phyloP scores from a whole-genome alignment of 2,113 vertebrate genomes.

The Rhinolophus sinicus region DNA sequence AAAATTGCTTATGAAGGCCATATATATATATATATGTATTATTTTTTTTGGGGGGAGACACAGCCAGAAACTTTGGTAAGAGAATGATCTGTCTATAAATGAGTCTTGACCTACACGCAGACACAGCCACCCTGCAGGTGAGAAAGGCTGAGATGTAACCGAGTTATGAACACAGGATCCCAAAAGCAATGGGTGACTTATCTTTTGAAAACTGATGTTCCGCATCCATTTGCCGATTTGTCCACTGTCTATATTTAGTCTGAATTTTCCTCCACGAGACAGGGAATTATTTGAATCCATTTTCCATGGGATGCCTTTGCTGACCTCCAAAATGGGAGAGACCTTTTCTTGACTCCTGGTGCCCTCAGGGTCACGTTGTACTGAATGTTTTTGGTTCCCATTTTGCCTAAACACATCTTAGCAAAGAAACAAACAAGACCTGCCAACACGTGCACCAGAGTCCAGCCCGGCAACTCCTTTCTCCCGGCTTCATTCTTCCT shows the following conservation, averaged over 20 bases:
- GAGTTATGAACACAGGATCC: rapidly evolving
- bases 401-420: background rate
- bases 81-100: rapidly evolving
- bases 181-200: rapidly evolving
- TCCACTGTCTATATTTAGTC: background rate
- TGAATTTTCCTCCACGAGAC: background rate
- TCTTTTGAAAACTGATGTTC: background rate
- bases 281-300: background rate
- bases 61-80: background rate
- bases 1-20: background rate
- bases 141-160: rapidly evolving
- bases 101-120: too few species aligned
- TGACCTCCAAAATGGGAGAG: background rate
- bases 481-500: too few species aligned
- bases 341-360: background rate
- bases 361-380: background rate
- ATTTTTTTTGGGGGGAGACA: rapidly evolving
- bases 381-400: background rate
- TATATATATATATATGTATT: too few species aligned
- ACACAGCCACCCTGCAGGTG: background rate
- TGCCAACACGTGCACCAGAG: background rate
- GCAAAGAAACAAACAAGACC: background rate
- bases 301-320: background rate
- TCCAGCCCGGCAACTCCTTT: too few species aligned
- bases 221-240: background rate